Percentiles rank a stretch among this genome's conserved stretches.
phyloP scores from a whole-genome alignment of 2,113 vertebrate genomes.

The Rhodinocichla rosea region DNA sequence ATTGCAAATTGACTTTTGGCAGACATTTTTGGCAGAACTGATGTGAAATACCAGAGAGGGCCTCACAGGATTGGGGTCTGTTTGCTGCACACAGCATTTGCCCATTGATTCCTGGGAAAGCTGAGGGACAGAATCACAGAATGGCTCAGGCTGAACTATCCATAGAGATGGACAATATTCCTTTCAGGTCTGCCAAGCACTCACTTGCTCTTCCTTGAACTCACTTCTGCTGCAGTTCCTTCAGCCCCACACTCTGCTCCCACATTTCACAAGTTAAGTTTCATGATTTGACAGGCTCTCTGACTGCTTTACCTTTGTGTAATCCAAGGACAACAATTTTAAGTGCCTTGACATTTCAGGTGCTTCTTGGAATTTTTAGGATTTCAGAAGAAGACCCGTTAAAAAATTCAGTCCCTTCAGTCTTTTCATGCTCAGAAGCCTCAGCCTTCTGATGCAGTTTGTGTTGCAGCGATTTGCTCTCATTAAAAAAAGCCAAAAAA shows the following conservation, averaged over 20 bases:
- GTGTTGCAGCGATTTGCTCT: neutral
- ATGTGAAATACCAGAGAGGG: neutral
- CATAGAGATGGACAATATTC: neutral
- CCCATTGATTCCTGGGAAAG: accelerated
- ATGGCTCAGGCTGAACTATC: neutral
- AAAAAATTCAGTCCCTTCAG: neutral
- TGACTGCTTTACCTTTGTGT: neutral
- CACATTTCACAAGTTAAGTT: neutral
- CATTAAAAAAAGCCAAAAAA: neutral
- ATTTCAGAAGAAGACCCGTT: neutral
- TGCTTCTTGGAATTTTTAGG: neutral
- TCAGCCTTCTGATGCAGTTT: neutral
- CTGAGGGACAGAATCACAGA: neutral
- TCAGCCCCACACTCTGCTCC: neutral
- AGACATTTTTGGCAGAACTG: neutral
- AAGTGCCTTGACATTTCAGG: neutral
- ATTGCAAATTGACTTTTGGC: constrained; percentile 3
- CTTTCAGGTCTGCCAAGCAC: neutral
- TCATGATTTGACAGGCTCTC: neutral
- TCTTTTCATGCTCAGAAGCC: neutral
- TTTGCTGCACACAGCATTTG: neutral
- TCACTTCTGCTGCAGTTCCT: neutral
- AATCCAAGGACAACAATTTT: neutral
- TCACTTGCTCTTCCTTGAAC: neutral
- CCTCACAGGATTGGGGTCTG: neutral